Base-by-base conservation (phyloP, 2,888 invertebrate species). In the Azorinus chamasolen region DNA sequence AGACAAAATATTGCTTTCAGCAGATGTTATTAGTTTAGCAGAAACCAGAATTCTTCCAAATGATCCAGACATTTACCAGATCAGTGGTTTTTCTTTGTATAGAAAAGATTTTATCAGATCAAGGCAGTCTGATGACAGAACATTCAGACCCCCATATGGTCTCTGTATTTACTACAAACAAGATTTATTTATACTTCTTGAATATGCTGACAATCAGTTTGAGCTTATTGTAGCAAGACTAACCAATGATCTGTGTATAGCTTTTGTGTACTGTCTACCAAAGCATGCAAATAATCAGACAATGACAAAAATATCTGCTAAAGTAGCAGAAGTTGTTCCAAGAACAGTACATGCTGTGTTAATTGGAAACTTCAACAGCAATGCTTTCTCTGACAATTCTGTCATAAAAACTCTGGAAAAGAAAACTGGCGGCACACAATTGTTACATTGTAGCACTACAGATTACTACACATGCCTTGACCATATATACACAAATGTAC, bases 11-110 rank as follows among this genome's bases (percentile, higher is more conserved):
- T 37, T 77, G n/a, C 37, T 57, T 16, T 14, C 37, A 10, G 51
- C 58, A 20, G 66, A 80, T 58, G 32, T 80, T 32, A 20, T 77
- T 46, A 58, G 24, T 43, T 62, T 77, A 41, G 69, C 55, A 53
- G 80, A 80, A 58, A 79, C 74, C 20, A 53, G 62, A 50, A 24
- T 76, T 18, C 37, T 18, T 18, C n/a, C 37, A 6, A 18, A 8
- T 5, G 14, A 2, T 14, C 37, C 39, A 6, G 24, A 10, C 43
- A 16, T 37, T 22, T 63, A 45, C 37, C 16, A 41, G 18, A 69
- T 75, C 20, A 53, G 58, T 45, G 69, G 69, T 22, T 58, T 69
- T 53, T 18, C 41, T n/a, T 8, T 63, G 0, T 50, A 53, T 53
- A 61, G 55, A 46, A 27, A 45, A 25, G 43, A 62, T 22, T 2